Evolutionary conservation across 2,797 vertebrate species (phyloP), one percentile per base, ranked within the genome.

Genomic region (Pterois miles): DNA sequence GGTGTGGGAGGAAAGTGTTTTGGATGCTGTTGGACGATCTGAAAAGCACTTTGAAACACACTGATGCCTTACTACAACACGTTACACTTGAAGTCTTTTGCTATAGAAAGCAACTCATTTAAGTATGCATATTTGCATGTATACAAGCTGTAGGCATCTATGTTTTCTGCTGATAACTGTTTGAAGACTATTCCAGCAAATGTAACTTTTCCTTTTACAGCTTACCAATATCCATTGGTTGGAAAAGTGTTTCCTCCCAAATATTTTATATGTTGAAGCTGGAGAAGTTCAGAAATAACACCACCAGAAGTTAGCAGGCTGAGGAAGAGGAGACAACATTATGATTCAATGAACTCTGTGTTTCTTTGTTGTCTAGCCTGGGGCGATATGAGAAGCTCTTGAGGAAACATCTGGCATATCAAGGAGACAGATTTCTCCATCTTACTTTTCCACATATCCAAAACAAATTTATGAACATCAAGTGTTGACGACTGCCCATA

Each of bases 341-440:
- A 74, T 80, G 74, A 91, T 87, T 91, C 76, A 80, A 81, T 86
- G 78, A 90, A 89, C 85, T 74, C 71, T 13, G 74, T 71, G 25
- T 80, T 76, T 82, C 85, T 90, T 90, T 91, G 79, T 90, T 91
- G 80, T 90, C 25, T 74, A 52, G 87, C 92, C 86, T 10, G 43
- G 36, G 86, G 92, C 83, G 36, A 86, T 54, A 66, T 63, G 64
- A 87, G 71, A 81, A 85, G 82, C 92, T 93, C 92, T 83, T 31
- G 90, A 90, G 92, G 89, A 93, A 93, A 94, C 90, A 93, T 90
- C 92, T 92, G 91, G 84, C 80, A 74, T 76, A 83, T 91, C 86
- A 89, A 90, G 90, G 74, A 86, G 81, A 85, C 52, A 73, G 54
- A 75, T 88, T 86, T 76, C 83, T 70, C 76, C 4, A 5, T 79